Percentiles rank a stretch among this genome's conserved stretches.
Conservation (phyloP, 1,140 invertebrate species). For the Leptopilina boulardi region DNA sequence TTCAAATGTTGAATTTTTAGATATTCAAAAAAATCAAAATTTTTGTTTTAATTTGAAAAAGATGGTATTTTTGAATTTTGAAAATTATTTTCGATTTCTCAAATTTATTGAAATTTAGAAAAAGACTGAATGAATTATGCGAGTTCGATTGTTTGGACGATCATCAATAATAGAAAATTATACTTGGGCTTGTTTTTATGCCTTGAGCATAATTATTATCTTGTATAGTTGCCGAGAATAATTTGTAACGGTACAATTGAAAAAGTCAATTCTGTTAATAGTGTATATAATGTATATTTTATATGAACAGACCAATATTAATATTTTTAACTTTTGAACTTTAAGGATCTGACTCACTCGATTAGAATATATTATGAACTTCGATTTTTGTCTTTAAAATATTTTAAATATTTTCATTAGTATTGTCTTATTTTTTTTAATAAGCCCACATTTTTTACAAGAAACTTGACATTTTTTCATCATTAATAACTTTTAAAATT, state of each 20-base stretch:
- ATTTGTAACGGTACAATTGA: neutral
- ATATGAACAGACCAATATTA: neutral
- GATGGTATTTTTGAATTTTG: too few species aligned
- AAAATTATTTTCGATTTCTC: too few species aligned
- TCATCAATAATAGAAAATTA: neutral
- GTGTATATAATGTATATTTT: neutral
- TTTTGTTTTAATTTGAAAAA: too few species aligned
- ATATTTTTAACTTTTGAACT: conserved; percentile 10
- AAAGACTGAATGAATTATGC: neutral
- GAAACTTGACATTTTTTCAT: too few species aligned
- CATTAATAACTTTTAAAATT: too few species aligned
- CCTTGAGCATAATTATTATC: neutral
- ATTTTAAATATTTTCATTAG: too few species aligned
- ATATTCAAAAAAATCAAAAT: too few species aligned
- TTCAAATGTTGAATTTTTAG: too few species aligned
- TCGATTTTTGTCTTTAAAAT: neutral
- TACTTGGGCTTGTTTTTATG: conserved; percentile 11
- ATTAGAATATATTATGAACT: neutral
- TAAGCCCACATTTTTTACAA: too few species aligned
- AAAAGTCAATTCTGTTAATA: neutral
- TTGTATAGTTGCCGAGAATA: neutral
- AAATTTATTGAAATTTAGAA: too few species aligned
- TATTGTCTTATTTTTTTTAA: too few species aligned
- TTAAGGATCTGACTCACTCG: neutral
- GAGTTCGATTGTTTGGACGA: neutral